Percentiles rank a stretch among this genome's conserved stretches.
Evolutionary conservation across 2,797 vertebrate species (phyloP).

Genomic region (Clarias platycephalus): DNA sequence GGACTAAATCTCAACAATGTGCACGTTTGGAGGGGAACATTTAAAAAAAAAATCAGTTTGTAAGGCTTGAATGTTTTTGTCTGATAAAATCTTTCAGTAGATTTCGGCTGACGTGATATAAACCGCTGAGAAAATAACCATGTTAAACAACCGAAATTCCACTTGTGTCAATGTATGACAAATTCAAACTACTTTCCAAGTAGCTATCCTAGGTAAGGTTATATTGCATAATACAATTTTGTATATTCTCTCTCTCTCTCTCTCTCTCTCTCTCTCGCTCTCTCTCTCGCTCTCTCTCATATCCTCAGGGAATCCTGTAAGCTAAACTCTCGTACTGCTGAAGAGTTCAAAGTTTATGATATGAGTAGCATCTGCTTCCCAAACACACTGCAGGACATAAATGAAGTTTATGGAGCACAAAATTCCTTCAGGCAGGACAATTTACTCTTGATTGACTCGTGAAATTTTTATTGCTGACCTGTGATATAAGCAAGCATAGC

Average conservation of each 20-base stretch:
- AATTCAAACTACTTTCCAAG: background rate
- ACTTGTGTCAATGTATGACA: background rate
- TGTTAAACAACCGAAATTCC: background rate
- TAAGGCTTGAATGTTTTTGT: background rate
- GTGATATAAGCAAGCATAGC: background rate
- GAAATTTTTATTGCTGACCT: background rate
- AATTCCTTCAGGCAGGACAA: conserved; percentile 19
- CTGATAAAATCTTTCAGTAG: background rate
- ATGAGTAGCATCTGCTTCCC: conserved; percentile 51
- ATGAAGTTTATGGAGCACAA: conserved; percentile 23
- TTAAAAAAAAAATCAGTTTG: background rate
- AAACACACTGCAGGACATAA: conserved; percentile 53
- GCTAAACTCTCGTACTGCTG: conserved; percentile 9
- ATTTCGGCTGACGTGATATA: background rate
- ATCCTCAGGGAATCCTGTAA: conserved; percentile 32
- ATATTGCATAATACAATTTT: no score
- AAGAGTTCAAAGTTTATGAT: conserved; percentile 60
- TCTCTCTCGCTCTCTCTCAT: background rate
- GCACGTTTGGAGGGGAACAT: background rate
- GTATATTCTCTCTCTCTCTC: no score
- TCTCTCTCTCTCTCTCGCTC: background rate
- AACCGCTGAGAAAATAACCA: background rate
- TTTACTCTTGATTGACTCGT: background rate
- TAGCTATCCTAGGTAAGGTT: background rate
- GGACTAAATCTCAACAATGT: background rate